phyloP scores from a whole-genome alignment of 2,797 vertebrate species.

The Spea hammondii region DNA sequence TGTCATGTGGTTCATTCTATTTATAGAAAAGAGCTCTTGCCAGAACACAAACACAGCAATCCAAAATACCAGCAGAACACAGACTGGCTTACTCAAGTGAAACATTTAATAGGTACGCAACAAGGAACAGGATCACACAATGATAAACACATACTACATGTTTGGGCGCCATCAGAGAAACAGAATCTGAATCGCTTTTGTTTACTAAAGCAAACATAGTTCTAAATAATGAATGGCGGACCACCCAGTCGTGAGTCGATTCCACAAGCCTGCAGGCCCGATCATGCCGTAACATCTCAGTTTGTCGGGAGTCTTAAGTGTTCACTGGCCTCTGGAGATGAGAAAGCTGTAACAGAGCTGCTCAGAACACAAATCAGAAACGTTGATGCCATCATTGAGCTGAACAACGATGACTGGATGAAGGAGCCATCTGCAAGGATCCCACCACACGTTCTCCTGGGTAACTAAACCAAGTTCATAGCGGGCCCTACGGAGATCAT shows the following conservation, averaged over 20 bases:
- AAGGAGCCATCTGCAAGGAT: slow-evolving; percentile 62
- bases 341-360: slow-evolving; percentile 42
- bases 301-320: slow-evolving; percentile 60
- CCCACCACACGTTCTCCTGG: slow-evolving; percentile 61
- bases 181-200: too few species aligned
- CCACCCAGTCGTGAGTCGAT: neutral
- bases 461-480: slow-evolving; percentile 51
- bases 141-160: neutral
- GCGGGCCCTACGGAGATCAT: too few species aligned
- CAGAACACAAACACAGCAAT: neutral
- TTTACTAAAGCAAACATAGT: neutral
- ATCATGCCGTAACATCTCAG: slow-evolving; percentile 58
- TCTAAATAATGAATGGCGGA: neutral
- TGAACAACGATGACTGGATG: slow-evolving; percentile 71
- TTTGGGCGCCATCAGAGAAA: too few species aligned
- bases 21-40: slow-evolving; percentile 18
- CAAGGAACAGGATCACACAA: neutral
- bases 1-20: slow-evolving; percentile 42
- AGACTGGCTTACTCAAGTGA: neutral
- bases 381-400: slow-evolving; percentile 62
- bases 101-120: neutral
- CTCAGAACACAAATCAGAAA: slow-evolving; percentile 55
- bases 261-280: slow-evolving; percentile 40
- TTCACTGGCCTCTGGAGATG: slow-evolving; percentile 55
- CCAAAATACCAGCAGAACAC: slow-evolving; percentile 18